Conservation (phyloP, 2,113 vertebrate species). For the Ginglymostoma cirratum region DNA sequence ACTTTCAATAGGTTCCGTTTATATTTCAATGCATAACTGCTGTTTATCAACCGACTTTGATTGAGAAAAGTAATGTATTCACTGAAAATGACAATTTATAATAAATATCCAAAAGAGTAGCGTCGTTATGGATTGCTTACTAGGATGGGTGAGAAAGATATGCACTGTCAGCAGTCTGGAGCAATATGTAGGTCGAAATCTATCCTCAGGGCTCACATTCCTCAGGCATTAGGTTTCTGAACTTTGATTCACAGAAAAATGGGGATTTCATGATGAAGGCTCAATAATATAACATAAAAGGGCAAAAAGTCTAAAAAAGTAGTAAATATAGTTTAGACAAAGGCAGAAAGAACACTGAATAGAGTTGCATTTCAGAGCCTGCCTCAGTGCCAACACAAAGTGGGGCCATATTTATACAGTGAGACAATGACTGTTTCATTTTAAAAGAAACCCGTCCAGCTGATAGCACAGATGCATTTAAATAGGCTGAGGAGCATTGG, state of each 20-base stretch:
- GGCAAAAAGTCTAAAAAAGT: background rate
- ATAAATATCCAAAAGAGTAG: background rate
- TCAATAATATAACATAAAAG: slow-evolving; percentile 30
- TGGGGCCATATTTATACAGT: background rate
- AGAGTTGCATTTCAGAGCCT: background rate
- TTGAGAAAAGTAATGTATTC: slow-evolving; percentile 8
- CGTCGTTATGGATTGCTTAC: slow-evolving; percentile 15
- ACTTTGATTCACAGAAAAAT: slow-evolving; percentile 26
- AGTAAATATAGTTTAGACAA: background rate
- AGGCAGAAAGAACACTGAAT: background rate
- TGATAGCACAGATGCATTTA: background rate
- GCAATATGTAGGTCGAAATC: slow-evolving; percentile 33
- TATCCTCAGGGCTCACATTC: slow-evolving; percentile 33
- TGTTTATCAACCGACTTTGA: background rate
- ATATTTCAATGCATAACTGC: background rate
- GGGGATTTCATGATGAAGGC: slow-evolving; percentile 35
- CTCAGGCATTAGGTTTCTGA: slow-evolving; percentile 29
- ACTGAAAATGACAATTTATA: background rate
- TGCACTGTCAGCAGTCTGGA: slow-evolving; percentile 32
- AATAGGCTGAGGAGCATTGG: background rate
- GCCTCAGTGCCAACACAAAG: background rate
- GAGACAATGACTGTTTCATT: slow-evolving; percentile 2
- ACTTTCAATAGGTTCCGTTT: background rate
- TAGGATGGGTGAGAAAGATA: slow-evolving; percentile 17
- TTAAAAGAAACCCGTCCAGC: background rate